Conservation (phyloP, 2,797 vertebrate genomes). For the Ctenopoma kingsleyae region DNA sequence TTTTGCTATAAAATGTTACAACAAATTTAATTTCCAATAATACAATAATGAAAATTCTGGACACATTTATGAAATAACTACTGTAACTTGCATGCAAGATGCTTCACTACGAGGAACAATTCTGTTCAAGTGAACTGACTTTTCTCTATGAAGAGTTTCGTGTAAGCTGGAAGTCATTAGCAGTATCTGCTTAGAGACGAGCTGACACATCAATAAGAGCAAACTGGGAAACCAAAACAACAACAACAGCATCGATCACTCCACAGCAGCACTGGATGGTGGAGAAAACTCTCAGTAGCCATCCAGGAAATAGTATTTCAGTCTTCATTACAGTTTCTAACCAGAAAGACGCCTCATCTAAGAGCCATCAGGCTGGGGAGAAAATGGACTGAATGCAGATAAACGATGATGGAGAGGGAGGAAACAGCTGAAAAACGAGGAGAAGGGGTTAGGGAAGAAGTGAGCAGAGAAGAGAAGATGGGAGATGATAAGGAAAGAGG, state of each 20-base stretch:
- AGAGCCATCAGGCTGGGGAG: conserved; percentile 80
- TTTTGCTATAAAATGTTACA: background rate
- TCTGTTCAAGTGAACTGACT: conserved; percentile 62
- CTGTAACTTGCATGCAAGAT: conserved; percentile 42
- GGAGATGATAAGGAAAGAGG: conserved; percentile 36
- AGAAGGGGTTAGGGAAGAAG: conserved; percentile 55
- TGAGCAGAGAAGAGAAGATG: conserved; percentile 34
- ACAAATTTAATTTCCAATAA: conserved; percentile 24
- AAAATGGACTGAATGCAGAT: conserved; percentile 83
- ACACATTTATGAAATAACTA: conserved; percentile 37
- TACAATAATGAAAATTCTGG: background rate
- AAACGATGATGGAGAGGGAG: conserved; percentile 81
- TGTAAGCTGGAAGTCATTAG: conserved; percentile 77
- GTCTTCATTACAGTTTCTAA: conserved; percentile 85
- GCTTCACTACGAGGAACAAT: conserved; percentile 49
- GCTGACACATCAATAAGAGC: conserved; percentile 81
- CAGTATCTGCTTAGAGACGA: conserved; percentile 75
- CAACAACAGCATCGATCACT: conserved; percentile 79
- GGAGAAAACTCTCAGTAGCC: conserved; percentile 80
- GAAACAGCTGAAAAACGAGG: conserved; percentile 65
- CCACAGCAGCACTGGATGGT: conserved; percentile 70
- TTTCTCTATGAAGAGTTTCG: conserved; percentile 58
- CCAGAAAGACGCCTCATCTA: conserved; percentile 80
- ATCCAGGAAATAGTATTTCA: conserved; percentile 85
- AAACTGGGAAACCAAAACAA: conserved; percentile 77